Evolutionary conservation across 2,888 invertebrate species (phyloP), one percentile per base, ranked within the genome.

Genomic region (Leptinotarsa tumamoca): DNA sequence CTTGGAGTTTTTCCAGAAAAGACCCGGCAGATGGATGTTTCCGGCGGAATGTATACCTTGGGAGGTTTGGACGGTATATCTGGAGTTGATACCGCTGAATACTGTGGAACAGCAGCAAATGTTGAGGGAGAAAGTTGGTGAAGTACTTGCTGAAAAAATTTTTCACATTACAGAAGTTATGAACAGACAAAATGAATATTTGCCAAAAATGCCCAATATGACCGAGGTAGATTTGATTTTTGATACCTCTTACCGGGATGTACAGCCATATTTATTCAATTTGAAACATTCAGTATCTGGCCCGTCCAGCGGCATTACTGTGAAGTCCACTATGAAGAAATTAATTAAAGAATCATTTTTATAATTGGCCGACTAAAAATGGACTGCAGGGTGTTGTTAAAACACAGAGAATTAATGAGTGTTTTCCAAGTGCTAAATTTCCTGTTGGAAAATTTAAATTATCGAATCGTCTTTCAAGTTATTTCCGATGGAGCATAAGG

Each of bases 51-150:
- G 95, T 86, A 96, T 96, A 85, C 97, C 98, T 0, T 99, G 99
- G 99, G 99, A 99, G 88, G 96, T 98, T 73, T 99, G 99, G 99
- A 98, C 97, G 52, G 92, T 99, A 7, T 94, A 95, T 83, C 91
- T 99, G 81, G 96, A 98, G 87, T 91, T 98, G 56, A 94, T 97
- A 43, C 94, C 95, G 83, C 90, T 97, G 71, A 93, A 94, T 78
- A 95, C 93, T 87, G 97, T 98, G 86, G 94, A 95, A 86, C 97
- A 98, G 85, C 91, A 96, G 83, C 96, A 95, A 88, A 91, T 93
- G 82, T 95, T 95, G 84, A 92, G 97, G 78, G 98, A 98, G 88
- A 94, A 94, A 88, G 94, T 96, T 18, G 95, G 96, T 43, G 96
- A 96, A 84, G 89, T 95, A 86, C 89, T 99, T 66, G 95, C 96